Base-by-base conservation (phyloP, 2,797 vertebrate genomes). In the Crenichthys baileyi region DNA sequence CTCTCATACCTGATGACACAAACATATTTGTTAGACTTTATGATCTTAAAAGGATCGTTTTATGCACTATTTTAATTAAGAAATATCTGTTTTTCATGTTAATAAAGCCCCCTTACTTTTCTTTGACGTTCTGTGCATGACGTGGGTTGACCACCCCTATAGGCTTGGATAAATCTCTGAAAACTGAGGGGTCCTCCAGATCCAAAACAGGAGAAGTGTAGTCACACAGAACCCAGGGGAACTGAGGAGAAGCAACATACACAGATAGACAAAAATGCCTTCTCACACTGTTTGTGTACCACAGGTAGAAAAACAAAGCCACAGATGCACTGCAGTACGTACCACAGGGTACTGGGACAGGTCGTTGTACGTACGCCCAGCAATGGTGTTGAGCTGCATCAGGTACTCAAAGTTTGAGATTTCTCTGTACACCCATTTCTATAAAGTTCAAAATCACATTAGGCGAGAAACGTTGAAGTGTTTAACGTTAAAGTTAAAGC, bases 341-440 rank as follows among this genome's bases (percentile, higher is more conserved):
- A 99, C 98, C 96, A 99, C 98, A 0, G 98, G 98, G 91, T 99
- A 99, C 92, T 99, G 98, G 0, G 98, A 99, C 82, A 99, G 94
- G 94, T 99, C 98, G 0, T 98, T 99, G 95, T 99, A 99, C 58
- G 98, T 99, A 77, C 98, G 96, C 1, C 98, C 98, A 0, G 98
- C 95, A 0, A 99, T 99, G 41, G 98, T 99, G 93, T 99, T 99
- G 55, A 99, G 95, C 79, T 99, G 97, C 97, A 99, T 99, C 86
- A 99, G 94, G 92, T 99, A 99, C 88, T 99, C 98, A 0, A 99
- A 99, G 90, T 99, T 99, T 90, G 97, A 99, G 89, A 99, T 99
- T 89, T 99, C 97, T 90, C 97, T 94, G 91, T 88, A 96, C 0
- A 99, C 96, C 98, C 98, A 99, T 98, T 97, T 99, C 98, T 99